Evolutionary conservation across 2,797 vertebrate genomes (phyloP).

Genomic region (Spheniscus humboldti): DNA sequence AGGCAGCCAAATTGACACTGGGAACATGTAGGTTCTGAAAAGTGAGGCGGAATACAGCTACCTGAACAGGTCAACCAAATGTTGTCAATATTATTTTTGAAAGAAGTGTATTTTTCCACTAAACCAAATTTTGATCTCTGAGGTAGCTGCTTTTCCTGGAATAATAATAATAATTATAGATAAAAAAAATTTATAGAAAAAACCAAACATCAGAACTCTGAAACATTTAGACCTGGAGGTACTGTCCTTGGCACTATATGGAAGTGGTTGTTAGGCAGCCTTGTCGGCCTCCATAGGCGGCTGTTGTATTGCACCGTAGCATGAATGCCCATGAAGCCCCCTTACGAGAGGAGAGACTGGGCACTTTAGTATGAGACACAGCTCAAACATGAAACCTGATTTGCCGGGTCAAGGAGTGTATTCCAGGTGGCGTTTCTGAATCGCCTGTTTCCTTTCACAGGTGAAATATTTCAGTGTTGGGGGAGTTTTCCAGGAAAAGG

Average conservation of each 20-base stretch:
- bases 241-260: background rate
- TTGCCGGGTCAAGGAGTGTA: rapidly evolving
- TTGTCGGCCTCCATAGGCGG: background rate
- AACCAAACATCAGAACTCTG: background rate
- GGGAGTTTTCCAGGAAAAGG: background rate
- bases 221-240: background rate
- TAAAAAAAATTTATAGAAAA: background rate
- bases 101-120: background rate
- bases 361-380: background rate
- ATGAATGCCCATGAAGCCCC: background rate
- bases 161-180: background rate
- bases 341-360: rapidly evolving
- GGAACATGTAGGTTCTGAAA: background rate
- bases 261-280: background rate
- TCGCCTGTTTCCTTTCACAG: background rate
- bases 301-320: background rate
- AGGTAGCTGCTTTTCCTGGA: background rate
- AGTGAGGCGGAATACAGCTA: background rate
- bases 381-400: background rate
- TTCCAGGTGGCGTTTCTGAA: background rate
- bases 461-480: background rate
- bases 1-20: background rate
- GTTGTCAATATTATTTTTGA: background rate
- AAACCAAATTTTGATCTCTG: background rate
- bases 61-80: background rate